Percentiles rank a stretch among this genome's conserved stretches.
Evolutionary conservation across 2,888 invertebrate genomes (phyloP).

Genomic region (Rotaria socialis): DNA sequence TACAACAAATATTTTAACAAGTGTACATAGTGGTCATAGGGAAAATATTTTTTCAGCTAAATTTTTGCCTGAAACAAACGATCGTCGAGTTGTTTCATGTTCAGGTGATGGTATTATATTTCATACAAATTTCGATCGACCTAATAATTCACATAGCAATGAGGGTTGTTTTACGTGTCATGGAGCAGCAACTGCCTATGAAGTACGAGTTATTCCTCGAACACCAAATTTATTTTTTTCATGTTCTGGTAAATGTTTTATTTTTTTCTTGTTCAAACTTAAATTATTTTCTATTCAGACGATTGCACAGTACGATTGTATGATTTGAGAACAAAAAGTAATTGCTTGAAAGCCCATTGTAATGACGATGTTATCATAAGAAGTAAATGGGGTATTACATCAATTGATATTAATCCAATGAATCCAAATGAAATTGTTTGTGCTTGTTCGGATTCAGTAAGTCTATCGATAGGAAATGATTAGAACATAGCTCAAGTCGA

Average conservation of each 20-base stretch:
- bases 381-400: conserved; percentile 71
- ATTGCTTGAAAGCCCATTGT: conserved; percentile 63
- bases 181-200: conserved; percentile 51
- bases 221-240: conserved; percentile 66
- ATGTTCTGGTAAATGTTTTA: conserved; percentile 59
- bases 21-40: conserved; percentile 71
- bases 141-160: conserved; percentile 49
- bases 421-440: conserved; percentile 70
- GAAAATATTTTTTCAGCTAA: conserved; percentile 81
- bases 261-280: too few species aligned
- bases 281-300: conserved; percentile 63
- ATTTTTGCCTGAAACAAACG: conserved; percentile 70
- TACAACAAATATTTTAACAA: conserved; percentile 65
- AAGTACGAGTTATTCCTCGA: conserved; percentile 34
- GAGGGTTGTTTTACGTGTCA: conserved; percentile 56
- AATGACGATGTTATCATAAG: conserved; percentile 68
- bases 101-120: conserved; percentile 77
- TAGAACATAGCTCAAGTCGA: too few species aligned
- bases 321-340: conserved; percentile 70
- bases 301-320: conserved; percentile 78
- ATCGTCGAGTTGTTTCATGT: conserved; percentile 70
- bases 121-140: conserved; percentile 64
- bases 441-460: conserved; percentile 69
- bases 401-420: conserved; percentile 70
- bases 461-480: background rate